Evolutionary conservation across 1,140 invertebrate genomes (phyloP), one percentile per base, ranked within the genome.

Genomic region (Trachymyrmex septentrionalis): DNA sequence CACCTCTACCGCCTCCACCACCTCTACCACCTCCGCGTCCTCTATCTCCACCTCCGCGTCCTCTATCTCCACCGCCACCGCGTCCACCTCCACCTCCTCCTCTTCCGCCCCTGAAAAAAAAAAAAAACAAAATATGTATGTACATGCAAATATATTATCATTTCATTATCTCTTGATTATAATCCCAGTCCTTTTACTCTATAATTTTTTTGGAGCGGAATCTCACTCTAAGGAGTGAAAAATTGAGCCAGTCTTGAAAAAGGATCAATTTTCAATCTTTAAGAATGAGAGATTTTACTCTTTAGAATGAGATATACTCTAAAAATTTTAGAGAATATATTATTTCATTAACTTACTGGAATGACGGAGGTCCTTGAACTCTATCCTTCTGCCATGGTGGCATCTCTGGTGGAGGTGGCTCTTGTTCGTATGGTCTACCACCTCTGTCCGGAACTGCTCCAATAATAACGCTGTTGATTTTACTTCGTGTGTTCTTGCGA

Each of bases 331-430:
- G 38, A 44, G 9, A 44, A 10, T 9, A 44, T 61, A 73, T 61
- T 59, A 16, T 67, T 78, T 67, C 30, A 50, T 48, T 21, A 24
- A 66, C 80, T 72, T 84, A 94, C 91, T 88, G 84, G 38, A 87
- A 90, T 16, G 91, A 86, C 61, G 72, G 48, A 64, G 90, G 89
- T 86, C 86, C 93, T 67, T 88, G 90, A 6, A 92, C 92, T 87
- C 94, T 92, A 86, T 97, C 94, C 89, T 98, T 97, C 92, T 98
- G 97, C 97, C 98, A 99, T 1, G 97, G 97, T 12, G 99, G 99
- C 98, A 99, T 99, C 96, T 99, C 99, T 14, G 98, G 98, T 6
- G 98, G 98, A 1, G 99, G 99, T 5, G 98, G 97, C 87, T 98
- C 97, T 92, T 98, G 97, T 92, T 99, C 98, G 92, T 97, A 97